Conservation (phyloP, 2,888 invertebrate species). For the Kuschelorhynchus macadamiae region DNA sequence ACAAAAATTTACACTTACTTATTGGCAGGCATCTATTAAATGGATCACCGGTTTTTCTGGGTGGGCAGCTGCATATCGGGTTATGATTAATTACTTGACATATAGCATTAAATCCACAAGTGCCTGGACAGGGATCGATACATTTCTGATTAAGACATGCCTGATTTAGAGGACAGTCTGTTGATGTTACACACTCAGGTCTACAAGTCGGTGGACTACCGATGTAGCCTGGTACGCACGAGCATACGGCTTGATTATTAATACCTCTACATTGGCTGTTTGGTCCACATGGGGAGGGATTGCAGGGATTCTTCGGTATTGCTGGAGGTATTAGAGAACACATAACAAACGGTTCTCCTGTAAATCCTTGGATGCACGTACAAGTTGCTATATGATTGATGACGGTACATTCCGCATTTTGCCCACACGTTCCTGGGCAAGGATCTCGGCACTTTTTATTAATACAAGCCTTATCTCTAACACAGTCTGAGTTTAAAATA, state of each 20-base stretch:
- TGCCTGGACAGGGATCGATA: conserved; percentile 82
- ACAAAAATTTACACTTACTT: conserved; percentile 57
- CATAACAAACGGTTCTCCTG: conserved; percentile 80
- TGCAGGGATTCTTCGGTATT: conserved; percentile 76
- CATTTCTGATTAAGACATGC: conserved; percentile 84
- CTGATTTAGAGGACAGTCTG: conserved; percentile 77
- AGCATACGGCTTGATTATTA: conserved; percentile 78
- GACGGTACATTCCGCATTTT: conserved; percentile 73
- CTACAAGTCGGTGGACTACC: conserved; percentile 82
- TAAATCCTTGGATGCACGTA: conserved; percentile 75
- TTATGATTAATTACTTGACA: conserved; percentile 83
- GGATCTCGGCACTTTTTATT: conserved; percentile 75
- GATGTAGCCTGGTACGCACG: conserved; percentile 76
- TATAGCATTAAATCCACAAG: conserved; percentile 80
- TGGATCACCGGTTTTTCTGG: conserved; percentile 78
- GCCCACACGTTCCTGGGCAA: conserved; percentile 76
- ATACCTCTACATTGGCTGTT: conserved; percentile 79
- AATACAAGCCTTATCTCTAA: conserved; percentile 73
- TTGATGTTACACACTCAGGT: conserved; percentile 80
- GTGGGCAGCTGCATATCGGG: conserved; percentile 80
- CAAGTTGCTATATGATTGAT: conserved; percentile 74
- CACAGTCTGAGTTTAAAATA: conserved; percentile 74
- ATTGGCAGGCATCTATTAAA: conserved; percentile 73
- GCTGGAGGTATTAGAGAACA: conserved; percentile 75
- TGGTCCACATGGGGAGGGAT: conserved; percentile 81